Percentiles rank a stretch among this genome's conserved stretches.
Conservation (phyloP, 2,797 vertebrate species). For the Phylloscopus collybita region DNA sequence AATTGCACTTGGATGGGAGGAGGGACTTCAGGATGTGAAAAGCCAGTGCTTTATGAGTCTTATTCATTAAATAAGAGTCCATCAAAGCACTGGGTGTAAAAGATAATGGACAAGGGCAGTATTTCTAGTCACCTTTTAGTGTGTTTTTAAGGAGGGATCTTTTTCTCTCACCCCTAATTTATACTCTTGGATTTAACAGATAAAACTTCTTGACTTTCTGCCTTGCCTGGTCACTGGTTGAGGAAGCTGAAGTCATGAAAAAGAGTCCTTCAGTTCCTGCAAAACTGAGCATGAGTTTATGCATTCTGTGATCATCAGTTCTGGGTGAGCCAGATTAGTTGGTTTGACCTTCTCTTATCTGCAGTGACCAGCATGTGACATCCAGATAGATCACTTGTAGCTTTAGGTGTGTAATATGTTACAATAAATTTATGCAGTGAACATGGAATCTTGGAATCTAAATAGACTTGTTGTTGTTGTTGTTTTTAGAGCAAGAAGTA, state of each 20-base stretch:
- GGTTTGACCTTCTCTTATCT: neutral
- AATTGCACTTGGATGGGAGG: neutral
- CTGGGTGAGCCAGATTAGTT: neutral
- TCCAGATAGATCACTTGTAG: neutral
- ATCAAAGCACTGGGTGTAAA: neutral
- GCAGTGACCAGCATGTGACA: neutral
- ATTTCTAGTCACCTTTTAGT: neutral
- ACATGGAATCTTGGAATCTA: neutral
- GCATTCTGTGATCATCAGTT: neutral
- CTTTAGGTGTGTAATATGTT: neutral
- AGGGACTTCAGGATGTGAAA: neutral
- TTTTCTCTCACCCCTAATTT: neutral
- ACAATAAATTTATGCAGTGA: neutral
- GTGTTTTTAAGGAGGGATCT: neutral
- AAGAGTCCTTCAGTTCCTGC: neutral
- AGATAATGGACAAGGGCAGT: neutral
- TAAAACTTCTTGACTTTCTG: neutral
- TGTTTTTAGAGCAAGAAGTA: neutral
- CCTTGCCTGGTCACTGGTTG: neutral
- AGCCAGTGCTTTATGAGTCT: neutral
- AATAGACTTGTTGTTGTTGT: neutral
- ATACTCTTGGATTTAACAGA: neutral
- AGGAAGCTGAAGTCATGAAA: neutral
- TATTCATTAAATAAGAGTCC: neutral
- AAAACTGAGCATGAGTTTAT: neutral